Evolutionary conservation across 2,797 vertebrate genomes (phyloP), one percentile per base, ranked within the genome.

Genomic region (Ciconia nigra): DNA sequence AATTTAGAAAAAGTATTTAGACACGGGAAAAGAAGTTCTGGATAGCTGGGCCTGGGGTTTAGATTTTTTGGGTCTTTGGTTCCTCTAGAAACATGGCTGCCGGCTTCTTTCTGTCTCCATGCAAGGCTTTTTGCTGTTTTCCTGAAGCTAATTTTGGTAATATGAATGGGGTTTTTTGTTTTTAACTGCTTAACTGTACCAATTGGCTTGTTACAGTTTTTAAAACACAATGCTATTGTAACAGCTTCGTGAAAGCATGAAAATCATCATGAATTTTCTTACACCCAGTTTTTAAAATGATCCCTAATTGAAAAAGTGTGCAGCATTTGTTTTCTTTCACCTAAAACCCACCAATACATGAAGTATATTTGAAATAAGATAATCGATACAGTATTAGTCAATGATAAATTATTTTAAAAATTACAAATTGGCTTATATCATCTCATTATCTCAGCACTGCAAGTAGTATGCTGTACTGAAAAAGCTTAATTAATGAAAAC

Each of bases 131-230:
- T 66, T 47, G 25, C 20, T 57, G 7, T 49, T 83, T 79, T 90
- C 29, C 17, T 66, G 21, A 85, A 69, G 51, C 6, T 42, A 35
- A 66, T 20, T 73, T 85, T 63, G 39, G 18, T 31, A 42, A 61
- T 10, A n/a, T 1, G 7, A 42, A 1, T 8, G 7, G 7, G 2
- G 4, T 35, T 49, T 41, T 20, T 44, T 74, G 7, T 13, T 66
- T 86, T 74, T 17, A 46, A 55, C 11, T 28, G 6, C 17, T 79
- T 42, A 85, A 49, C 15, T 46, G 10, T 16, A 79, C 39, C 62
- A 47, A 54, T 7, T 37, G 33, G 28, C 28, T 78, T 83, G 28
- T 39, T 76, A 67, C 11, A 67, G 8, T 47, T 74, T 91, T 51
- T 33, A 26, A 83, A 83, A 78, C 25, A 44, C 11, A 61, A 47